phyloP scores from a whole-genome alignment of 1,140 invertebrate species.

The Diploscapter pachys region DNA sequence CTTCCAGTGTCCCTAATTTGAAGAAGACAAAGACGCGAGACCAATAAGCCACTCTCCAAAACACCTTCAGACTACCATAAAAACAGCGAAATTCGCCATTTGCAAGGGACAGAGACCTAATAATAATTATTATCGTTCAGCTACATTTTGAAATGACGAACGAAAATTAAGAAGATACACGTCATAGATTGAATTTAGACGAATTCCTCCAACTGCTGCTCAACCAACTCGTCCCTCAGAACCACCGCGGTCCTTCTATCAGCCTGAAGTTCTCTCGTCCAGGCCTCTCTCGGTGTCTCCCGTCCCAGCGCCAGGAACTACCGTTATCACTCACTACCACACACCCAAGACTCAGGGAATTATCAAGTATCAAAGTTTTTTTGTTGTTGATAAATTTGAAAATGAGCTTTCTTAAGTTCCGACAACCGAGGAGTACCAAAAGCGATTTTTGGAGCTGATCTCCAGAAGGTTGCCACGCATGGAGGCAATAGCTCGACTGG shows the following conservation, averaged over 20 bases:
- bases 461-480: conserved; percentile 1
- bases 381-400: not conserved
- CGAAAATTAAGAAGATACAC: too few relatives aligned
- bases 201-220: conserved; percentile 23
- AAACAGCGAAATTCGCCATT: too few relatives aligned
- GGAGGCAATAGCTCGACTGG: conserved; percentile 4
- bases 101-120: too few relatives aligned
- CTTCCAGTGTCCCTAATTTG: too few relatives aligned
- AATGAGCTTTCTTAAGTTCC: conserved; percentile 14
- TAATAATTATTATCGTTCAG: too few relatives aligned
- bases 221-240: conserved; percentile 21
- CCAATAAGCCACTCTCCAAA: too few relatives aligned
- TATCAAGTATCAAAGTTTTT: conserved; percentile 18
- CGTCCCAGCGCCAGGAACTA: not conserved
- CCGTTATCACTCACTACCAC: conserved; percentile 19
- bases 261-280: conserved; percentile 34
- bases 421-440: conserved; percentile 22
- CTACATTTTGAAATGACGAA: too few relatives aligned
- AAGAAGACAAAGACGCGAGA: too few relatives aligned
- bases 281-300: conserved; percentile 2
- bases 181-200: conserved; percentile 1
- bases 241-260: conserved; percentile 36
- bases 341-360: conserved; percentile 28
- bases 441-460: conserved; percentile 6
- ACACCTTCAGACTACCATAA: too few relatives aligned